Base-by-base conservation (phyloP, 1,140 invertebrate species). In the Medauroidea extradentata region DNA sequence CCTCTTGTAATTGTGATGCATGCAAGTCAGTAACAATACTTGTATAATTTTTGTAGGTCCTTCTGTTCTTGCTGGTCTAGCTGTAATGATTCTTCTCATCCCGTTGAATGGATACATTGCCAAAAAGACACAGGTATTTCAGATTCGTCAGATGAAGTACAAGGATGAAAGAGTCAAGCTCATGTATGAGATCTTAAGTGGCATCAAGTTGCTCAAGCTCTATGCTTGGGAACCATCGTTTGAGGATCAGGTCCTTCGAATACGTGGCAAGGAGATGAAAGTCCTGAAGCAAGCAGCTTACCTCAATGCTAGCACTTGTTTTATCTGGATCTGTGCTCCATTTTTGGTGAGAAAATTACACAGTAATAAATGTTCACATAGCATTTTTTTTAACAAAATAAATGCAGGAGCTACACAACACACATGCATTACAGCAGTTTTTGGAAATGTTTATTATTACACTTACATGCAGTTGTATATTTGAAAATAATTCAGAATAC, bases 311-410 rank as follows among this genome's bases (percentile, higher is more conserved):
- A 85, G 85, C 24, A 93, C 91, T 13, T 92, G 92, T 41, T 96
- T 98, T 73, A 88, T 95, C 60, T 98, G 94, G 94, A 91, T 90
- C 2, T 96, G 91, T 76, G 94, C 94, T 9, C 95, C 95, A 18
- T 96, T 96, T 75, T 80, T 98, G 85, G 95, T 98, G 81, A 83
- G 84, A 77, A 34, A n/a, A n/a, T n/a, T n/a, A n/a, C n/a, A n/a
- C n/a, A n/a, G n/a, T n/a, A n/a, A n/a, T n/a, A n/a, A n/a, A n/a
- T n/a, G n/a, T n/a, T n/a, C n/a, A n/a, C n/a, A n/a, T n/a, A n/a
- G n/a, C n/a, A n/a, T n/a, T n/a, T n/a, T n/a, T n/a, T n/a, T n/a
- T n/a, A n/a, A n/a, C n/a, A n/a, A n/a, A n/a, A n/a, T n/a, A n/a
- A n/a, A n/a, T n/a, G n/a, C n/a, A n/a, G n/a, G n/a, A n/a, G n/a